Evolutionary conservation across 2,888 invertebrate genomes (phyloP).

Genomic region (Papilio protenor): DNA sequence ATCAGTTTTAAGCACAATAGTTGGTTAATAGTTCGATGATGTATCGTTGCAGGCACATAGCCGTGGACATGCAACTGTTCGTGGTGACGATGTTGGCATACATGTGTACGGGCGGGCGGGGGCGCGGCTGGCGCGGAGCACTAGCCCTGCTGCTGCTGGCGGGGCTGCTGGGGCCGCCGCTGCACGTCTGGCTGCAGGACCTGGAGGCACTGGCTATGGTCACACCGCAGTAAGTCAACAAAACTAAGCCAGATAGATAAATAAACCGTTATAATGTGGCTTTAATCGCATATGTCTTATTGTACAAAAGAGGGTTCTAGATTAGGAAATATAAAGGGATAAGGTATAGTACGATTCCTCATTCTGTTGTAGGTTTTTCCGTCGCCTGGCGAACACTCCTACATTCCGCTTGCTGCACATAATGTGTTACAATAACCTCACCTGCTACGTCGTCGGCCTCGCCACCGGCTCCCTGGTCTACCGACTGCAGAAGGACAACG

Average conservation of each 20-base stretch:
- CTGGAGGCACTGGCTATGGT: slow-evolving; percentile 52
- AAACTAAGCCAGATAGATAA: not conserved
- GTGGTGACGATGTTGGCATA: slow-evolving; percentile 51
- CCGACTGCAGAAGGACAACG: slow-evolving; percentile 52
- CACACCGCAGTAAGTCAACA: slow-evolving; percentile 52
- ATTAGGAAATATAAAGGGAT: no score
- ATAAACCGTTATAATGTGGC: no score
- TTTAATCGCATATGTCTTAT: no score
- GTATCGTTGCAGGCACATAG: slow-evolving; percentile 54
- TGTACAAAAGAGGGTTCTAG: no score
- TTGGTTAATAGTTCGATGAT: no score
- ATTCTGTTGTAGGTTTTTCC: slow-evolving; percentile 29
- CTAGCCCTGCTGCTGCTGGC: slow-evolving; percentile 43
- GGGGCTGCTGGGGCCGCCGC: slow-evolving; percentile 46
- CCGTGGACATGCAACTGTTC: slow-evolving; percentile 59
- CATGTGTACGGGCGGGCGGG: slow-evolving; percentile 41
- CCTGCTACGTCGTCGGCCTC: slow-evolving; percentile 58
- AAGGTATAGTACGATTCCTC: no score
- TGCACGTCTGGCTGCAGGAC: slow-evolving; percentile 52
- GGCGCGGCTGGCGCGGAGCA: slow-evolving; percentile 37
- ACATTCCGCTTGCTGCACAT: slow-evolving; percentile 59
- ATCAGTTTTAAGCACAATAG: no score
- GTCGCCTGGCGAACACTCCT: slow-evolving; percentile 28
- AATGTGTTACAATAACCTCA: slow-evolving; percentile 61
- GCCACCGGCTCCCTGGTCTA: slow-evolving; percentile 56